Conservation (phyloP, 2,113 vertebrate genomes). For the Elgaria multicarinata region DNA sequence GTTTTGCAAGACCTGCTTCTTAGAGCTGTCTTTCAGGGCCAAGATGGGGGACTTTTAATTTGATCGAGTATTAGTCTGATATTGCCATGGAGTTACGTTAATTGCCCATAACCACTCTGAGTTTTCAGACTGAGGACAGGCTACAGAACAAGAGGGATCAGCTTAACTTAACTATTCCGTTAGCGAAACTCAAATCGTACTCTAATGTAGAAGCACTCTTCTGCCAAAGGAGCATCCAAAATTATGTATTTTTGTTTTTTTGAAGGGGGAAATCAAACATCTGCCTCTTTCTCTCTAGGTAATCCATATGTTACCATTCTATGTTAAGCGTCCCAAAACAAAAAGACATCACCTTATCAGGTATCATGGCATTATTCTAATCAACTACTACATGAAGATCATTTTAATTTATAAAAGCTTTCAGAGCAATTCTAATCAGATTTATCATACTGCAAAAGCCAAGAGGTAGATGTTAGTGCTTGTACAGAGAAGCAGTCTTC, state of each 20-base stretch:
- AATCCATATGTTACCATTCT: neutral
- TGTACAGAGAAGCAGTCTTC: too few relatives aligned
- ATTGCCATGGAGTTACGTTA: neutral
- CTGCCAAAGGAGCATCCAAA: neutral
- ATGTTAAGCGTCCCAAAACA: neutral
- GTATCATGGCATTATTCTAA: neutral
- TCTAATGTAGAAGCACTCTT: neutral
- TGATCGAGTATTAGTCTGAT: neutral
- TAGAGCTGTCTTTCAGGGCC: neutral
- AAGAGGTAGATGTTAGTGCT: neutral
- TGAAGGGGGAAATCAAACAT: neutral
- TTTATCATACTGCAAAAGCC: neutral
- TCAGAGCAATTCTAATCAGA: neutral
- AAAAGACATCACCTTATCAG: neutral
- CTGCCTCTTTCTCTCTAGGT: neutral
- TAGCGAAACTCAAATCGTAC: neutral
- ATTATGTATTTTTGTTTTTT: too few relatives aligned
- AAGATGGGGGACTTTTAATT: neutral
- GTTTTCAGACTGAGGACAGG: neutral
- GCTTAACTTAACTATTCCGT: neutral
- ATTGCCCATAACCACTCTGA: neutral
- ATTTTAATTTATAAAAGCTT: neutral
- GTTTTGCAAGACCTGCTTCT: neutral
- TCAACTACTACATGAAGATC: neutral
- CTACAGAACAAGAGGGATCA: neutral